Evolutionary conservation across 2,797 vertebrate genomes (phyloP).

Genomic region (Zenarchopterus dispar): DNA sequence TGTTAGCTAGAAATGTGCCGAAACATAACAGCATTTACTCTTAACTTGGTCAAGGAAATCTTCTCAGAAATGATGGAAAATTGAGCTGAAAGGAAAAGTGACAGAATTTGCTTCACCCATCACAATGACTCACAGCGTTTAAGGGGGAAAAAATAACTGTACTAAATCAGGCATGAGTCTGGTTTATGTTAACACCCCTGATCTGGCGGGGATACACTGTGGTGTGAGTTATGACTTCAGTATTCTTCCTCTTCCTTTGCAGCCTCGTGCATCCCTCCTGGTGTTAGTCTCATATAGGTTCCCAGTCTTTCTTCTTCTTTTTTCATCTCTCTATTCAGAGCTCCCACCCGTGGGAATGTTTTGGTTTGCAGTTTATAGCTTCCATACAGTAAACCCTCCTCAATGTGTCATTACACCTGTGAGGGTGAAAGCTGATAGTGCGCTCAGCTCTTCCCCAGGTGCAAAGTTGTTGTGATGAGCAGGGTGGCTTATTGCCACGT

Average conservation of each 20-base stretch:
- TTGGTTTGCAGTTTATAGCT: conserved; percentile 32
- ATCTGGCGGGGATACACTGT: background rate
- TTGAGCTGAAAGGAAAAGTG: background rate
- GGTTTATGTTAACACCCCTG: background rate
- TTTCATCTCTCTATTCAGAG: background rate
- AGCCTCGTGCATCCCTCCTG: conserved; percentile 3
- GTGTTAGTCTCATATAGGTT: conserved; percentile 27
- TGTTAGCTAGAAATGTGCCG: conserved; percentile 20
- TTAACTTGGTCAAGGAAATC: background rate
- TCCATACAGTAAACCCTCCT: conserved; percentile 37
- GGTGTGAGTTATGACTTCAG: background rate
- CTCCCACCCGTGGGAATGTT: conserved; percentile 28
- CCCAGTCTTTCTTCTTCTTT: conserved; percentile 7
- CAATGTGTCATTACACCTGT: conserved; percentile 49
- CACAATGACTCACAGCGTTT: background rate
- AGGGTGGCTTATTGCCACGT: conserved; percentile 30
- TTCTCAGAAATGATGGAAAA: background rate
- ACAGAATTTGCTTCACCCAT: background rate
- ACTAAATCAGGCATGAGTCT: background rate
- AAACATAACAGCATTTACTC: conserved; percentile 6
- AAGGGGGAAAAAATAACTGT: background rate
- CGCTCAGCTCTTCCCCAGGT: conserved; percentile 36
- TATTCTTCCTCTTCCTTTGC: background rate
- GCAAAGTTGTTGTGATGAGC: conserved; percentile 43
- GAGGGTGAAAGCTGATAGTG: conserved; percentile 55